Evolutionary conservation across 2,888 invertebrate species (phyloP).

Genomic region (Hypolimnas misippus): DNA sequence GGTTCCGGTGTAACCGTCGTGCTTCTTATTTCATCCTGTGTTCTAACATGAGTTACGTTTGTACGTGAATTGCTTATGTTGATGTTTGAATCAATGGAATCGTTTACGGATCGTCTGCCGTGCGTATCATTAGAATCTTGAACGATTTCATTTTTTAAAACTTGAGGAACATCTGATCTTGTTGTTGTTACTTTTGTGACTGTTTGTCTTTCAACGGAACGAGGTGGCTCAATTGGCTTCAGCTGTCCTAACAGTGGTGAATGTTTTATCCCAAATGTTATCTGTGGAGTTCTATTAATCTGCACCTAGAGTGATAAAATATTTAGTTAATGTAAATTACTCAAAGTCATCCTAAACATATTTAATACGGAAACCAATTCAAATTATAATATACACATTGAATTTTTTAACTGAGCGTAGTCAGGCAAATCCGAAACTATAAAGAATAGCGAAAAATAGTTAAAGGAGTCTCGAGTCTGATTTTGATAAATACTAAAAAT

Average conservation of each 20-base stretch:
- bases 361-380: neutral
- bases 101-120: constrained; percentile 16
- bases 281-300: constrained; percentile 68
- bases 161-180: constrained; percentile 3
- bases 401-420: no score
- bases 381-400: no score
- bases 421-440: no score
- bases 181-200: constrained; percentile 25
- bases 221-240: constrained; percentile 60
- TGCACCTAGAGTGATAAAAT: constrained; percentile 62
- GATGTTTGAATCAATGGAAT: constrained; percentile 41
- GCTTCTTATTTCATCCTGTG: constrained; percentile 66
- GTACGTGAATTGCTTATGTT: constrained; percentile 52
- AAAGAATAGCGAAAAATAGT: no score
- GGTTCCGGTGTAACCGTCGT: constrained; percentile 71
- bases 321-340: neutral
- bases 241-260: constrained; percentile 88
- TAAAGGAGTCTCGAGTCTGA: no score
- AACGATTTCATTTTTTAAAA: constrained; percentile 24
- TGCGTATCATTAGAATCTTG: constrained; percentile 14
- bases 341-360: neutral
- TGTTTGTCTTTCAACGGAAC: constrained; percentile 46
- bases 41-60: constrained; percentile 67
- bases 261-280: constrained; percentile 94
- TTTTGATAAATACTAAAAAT: no score